Percentiles rank a stretch among this genome's conserved stretches.
Evolutionary conservation across 2,113 vertebrate species (phyloP).

Genomic region (Chloroceryle aenea): DNA sequence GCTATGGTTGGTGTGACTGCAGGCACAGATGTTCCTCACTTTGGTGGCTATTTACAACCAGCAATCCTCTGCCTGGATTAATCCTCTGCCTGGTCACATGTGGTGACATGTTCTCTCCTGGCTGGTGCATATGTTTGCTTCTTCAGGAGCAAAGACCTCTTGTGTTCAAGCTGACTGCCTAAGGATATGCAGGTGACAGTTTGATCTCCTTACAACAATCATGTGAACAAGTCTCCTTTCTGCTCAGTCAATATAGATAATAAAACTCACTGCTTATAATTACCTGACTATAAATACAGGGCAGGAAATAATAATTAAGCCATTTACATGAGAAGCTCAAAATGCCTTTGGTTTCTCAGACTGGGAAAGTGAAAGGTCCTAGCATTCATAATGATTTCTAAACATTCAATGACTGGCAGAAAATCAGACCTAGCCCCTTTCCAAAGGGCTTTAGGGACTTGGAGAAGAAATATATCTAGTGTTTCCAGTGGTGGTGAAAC

Average conservation of each 20-base stretch:
- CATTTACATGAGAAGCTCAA: neutral
- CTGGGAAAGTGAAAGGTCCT: neutral
- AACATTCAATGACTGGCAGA: neutral
- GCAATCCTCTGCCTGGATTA: no score
- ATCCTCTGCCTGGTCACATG: neutral
- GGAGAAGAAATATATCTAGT: neutral
- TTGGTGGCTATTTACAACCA: neutral
- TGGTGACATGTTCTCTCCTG: accelerated
- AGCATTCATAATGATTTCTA: neutral
- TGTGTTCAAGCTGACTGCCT: neutral
- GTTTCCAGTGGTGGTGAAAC: neutral
- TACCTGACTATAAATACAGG: neutral
- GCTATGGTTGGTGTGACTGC: neutral
- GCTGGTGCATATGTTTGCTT: neutral
- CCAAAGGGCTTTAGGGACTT: neutral
- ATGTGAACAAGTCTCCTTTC: neutral
- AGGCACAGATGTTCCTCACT: neutral
- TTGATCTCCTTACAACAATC: neutral
- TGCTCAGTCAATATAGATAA: neutral
- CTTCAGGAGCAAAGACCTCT: neutral
- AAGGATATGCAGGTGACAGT: neutral
- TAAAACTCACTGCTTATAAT: constrained; percentile 1
- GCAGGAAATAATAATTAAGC: constrained; percentile 19
- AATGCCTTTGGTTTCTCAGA: neutral
- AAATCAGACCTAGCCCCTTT: neutral